These are phyloP conservation scores for Corythucha ciliata DNA, from an alignment of 2,888 invertebrate species.

Conservation along the genomic window DNA sequence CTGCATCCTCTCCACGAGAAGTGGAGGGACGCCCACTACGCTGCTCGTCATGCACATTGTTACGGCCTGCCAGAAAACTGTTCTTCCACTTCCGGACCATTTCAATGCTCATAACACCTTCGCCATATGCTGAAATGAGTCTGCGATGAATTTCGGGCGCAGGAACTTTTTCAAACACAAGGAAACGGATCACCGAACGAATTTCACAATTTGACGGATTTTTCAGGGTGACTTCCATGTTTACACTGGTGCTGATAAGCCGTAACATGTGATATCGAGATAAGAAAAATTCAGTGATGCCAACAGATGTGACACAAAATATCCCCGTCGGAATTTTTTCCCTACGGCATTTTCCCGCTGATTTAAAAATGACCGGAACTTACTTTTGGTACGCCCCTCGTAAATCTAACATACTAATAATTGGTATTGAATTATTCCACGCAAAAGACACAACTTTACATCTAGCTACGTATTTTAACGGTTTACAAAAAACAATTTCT, in stretches of 20 bases:
- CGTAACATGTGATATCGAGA: background rate
- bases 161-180: background rate
- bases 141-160: background rate
- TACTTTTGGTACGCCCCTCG: too few species aligned
- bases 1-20: constrained; percentile 4
- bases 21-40: background rate
- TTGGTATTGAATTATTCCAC: too few species aligned
- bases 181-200: background rate
- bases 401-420: too few species aligned
- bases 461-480: too few species aligned
- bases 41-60: constrained; percentile 8
- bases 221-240: background rate
- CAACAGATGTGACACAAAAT: background rate
- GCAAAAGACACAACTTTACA: constrained; percentile 82
- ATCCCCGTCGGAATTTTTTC: too few species aligned
- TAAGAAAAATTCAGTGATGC: background rate
- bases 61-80: background rate
- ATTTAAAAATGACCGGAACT: too few species aligned
- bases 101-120: too few species aligned
- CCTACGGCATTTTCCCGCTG: too few species aligned
- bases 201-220: background rate
- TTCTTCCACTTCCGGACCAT: background rate
- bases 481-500: too few species aligned
- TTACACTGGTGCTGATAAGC: background rate
- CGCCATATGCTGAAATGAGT: background rate